phyloP scores from a whole-genome alignment of 1,140 invertebrate genomes.

The Drosophila biarmipes region DNA sequence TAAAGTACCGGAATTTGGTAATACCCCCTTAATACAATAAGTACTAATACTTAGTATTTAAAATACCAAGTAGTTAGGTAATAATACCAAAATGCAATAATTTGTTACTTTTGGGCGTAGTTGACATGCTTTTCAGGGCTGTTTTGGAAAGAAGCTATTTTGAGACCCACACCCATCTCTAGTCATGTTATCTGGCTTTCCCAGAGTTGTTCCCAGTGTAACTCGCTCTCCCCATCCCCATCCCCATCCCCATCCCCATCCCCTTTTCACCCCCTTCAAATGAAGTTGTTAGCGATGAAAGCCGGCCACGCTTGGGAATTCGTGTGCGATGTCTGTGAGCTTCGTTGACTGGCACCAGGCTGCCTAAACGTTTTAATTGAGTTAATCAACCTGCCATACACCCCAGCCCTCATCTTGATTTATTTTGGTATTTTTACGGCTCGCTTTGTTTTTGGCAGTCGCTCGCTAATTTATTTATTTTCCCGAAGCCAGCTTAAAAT shows the following conservation, averaged over 20 bases:
- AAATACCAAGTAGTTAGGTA: no score
- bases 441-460: conserved; percentile 52
- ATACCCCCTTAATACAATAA: no score
- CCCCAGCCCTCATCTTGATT: conserved; percentile 21
- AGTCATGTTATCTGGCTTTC: not conserved
- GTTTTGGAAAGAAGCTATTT: no score
- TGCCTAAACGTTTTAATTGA: conserved; percentile 74
- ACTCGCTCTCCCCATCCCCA: no score
- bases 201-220: not conserved
- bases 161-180: not conserved
- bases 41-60: no score
- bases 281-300: conserved; percentile 37
- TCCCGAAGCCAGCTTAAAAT: conserved; percentile 58
- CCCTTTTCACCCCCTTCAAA: conserved; percentile 10
- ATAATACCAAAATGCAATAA: no score
- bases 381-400: conserved; percentile 63
- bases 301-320: conserved; percentile 24
- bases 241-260: no score
- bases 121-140: no score
- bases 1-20: no score
- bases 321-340: conserved; percentile 21
- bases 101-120: no score
- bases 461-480: conserved; percentile 72
- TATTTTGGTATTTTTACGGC: conserved; percentile 68
- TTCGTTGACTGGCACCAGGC: conserved; percentile 62